A percentile compares a stretch with the other conserved stretches of the same genome.
phyloP scores from a whole-genome alignment of 2,113 vertebrate genomes.

The Miniopterus natalensis region DNA sequence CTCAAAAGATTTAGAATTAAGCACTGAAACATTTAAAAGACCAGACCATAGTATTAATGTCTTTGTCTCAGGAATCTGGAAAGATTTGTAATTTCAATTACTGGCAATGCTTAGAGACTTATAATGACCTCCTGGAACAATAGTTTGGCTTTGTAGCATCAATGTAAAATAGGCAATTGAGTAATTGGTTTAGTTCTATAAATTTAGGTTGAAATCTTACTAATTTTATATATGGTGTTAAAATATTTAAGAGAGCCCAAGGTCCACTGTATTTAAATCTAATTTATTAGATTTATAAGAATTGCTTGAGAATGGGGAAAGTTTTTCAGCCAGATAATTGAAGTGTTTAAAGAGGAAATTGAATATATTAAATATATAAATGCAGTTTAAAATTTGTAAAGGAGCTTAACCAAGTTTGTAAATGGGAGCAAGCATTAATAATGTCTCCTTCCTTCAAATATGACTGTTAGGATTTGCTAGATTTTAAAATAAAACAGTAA shows the following conservation, averaged over 20 bases:
- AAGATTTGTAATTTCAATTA: slow-evolving; percentile 5
- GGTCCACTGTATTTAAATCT: neutral
- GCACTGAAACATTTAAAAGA: neutral
- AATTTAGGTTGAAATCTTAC: slow-evolving; percentile 32
- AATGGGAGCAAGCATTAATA: neutral
- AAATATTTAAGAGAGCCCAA: slow-evolving; percentile 52
- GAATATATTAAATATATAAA: slow-evolving; percentile 41
- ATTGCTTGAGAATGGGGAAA: slow-evolving; percentile 7
- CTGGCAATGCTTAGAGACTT: neutral
- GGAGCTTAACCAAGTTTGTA: slow-evolving; percentile 19
- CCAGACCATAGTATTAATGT: neutral
- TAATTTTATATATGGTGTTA: slow-evolving; percentile 41
- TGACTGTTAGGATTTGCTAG: neutral
- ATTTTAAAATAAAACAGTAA: slow-evolving; percentile 29
- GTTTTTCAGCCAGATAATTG: slow-evolving; percentile 58
- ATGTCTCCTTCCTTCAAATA: neutral
- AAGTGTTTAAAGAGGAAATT: slow-evolving; percentile 57
- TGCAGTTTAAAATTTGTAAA: slow-evolving; percentile 45
- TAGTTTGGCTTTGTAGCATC: neutral
- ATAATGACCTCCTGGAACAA: neutral
- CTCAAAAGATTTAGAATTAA: slow-evolving; percentile 15
- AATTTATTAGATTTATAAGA: slow-evolving; percentile 48
- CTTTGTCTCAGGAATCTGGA: neutral
- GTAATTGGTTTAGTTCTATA: slow-evolving; percentile 4
- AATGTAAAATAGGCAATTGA: neutral